Percentiles rank a stretch among this genome's conserved stretches.
Conservation (phyloP, 2,888 invertebrate genomes). For the Antitype chi region DNA sequence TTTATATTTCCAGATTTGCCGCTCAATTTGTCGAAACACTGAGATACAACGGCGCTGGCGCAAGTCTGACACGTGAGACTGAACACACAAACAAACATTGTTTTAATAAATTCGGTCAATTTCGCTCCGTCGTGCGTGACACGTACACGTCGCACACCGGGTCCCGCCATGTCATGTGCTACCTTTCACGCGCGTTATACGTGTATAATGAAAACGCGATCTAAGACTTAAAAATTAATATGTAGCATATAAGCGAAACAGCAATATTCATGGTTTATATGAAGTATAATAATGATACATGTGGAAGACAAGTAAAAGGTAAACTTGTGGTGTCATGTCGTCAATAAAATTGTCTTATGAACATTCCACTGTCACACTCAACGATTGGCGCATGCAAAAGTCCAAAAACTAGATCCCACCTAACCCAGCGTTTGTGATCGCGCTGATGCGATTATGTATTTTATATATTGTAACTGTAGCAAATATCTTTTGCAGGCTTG, state of each 20-base stretch:
- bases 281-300: conserved; percentile 50
- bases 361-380: conserved; percentile 85
- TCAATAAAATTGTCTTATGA: conserved; percentile 73
- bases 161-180: conserved; percentile 48
- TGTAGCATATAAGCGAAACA: conserved; percentile 67
- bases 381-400: conserved; percentile 80
- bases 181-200: conserved; percentile 54
- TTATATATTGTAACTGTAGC: conserved; percentile 74
- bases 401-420: conserved; percentile 88
- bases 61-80: conserved; percentile 78
- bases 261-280: conserved; percentile 67
- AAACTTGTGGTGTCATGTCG: conserved; percentile 75
- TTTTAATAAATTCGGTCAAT: conserved; percentile 68
- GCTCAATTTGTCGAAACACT: conserved; percentile 97
- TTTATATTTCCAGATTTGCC: conserved; percentile 94
- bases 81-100: conserved; percentile 78
- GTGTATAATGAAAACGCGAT: conserved; percentile 61
- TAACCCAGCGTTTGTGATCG: conserved; percentile 79
- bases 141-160: conserved; percentile 41
- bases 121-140: conserved; percentile 61
- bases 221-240: conserved; percentile 66
- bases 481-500: conserved; percentile 78
- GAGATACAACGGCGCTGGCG: conserved; percentile 75
- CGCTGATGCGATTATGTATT: conserved; percentile 74
- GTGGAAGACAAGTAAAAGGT: conserved; percentile 74